Percentiles rank a stretch among this genome's conserved stretches.
These are phyloP conservation scores for Percopsis omiscomaycus DNA, from an alignment of 2,797 vertebrate genomes.

Conservation along the genomic window DNA sequence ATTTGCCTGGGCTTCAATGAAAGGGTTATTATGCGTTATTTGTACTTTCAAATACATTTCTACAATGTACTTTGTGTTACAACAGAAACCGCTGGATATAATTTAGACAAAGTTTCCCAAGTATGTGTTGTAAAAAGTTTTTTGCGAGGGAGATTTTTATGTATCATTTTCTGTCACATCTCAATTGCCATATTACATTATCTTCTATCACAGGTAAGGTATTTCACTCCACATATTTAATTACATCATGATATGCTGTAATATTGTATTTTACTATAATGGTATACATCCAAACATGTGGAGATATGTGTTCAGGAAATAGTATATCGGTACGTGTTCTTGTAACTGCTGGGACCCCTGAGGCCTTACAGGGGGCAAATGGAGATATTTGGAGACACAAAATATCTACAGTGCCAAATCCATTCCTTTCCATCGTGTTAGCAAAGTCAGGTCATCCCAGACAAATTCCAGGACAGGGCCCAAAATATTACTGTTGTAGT, in stretches of 20 bases:
- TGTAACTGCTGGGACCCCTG: slow-evolving; percentile 27
- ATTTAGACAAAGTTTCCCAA: neutral
- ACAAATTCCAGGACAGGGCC: slow-evolving; percentile 61
- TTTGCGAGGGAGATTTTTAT: neutral
- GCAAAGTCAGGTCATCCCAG: slow-evolving; percentile 57
- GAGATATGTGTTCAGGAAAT: slow-evolving; percentile 41
- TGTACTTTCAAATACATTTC: slow-evolving; percentile 40
- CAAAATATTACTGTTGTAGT: slow-evolving; percentile 22
- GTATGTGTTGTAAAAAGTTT: neutral
- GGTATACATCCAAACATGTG: too few species aligned
- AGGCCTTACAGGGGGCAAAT: slow-evolving; percentile 36
- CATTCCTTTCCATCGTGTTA: slow-evolving; percentile 62
- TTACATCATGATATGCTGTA: neutral
- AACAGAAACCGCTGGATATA: slow-evolving; percentile 24
- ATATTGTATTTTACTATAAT: neutral
- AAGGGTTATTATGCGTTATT: slow-evolving; percentile 48
- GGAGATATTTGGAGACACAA: slow-evolving; percentile 58
- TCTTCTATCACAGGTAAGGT: neutral
- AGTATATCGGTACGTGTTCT: slow-evolving; percentile 27
- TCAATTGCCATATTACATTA: slow-evolving; percentile 5
- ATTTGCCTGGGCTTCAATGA: slow-evolving; percentile 46
- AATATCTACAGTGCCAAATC: slow-evolving; percentile 51
- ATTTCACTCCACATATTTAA: neutral
- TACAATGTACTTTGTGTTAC: slow-evolving; percentile 29
- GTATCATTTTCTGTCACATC: neutral